Base-by-base conservation (phyloP, 2,888 invertebrate genomes). In the Scaeva pyrastri region DNA sequence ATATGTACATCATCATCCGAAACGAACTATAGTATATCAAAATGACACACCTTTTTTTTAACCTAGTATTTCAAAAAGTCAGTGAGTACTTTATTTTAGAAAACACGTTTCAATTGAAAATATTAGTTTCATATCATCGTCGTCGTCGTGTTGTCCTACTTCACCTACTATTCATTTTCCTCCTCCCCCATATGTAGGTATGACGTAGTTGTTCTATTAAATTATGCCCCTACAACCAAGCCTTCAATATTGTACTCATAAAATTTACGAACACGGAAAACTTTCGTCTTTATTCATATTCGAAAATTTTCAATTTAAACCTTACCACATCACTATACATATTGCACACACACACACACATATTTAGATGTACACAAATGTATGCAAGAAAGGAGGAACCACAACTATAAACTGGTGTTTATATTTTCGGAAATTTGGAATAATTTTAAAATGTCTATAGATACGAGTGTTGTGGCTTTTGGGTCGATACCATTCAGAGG, bases 291-390 rank as follows among this genome's bases (percentile, higher is more conserved):
- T 41, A 60, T 60, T 60, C 41, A 41, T n/a, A 41, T 68, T 50
- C 50, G 68, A 64, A 62, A 64, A 55, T 64, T 68, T 76, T 76
- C 68, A 68, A 68, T 68, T 76, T 70, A 70, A 58, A 50, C 31
- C 31, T 7, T 8, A 77, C 45, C 16, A 70, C 52, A 62, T 52
- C 39, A 5, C 11, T 11, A 1, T 45, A 56, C 10, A 14, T 43
- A 4, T n/a, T n/a, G n/a, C n/a, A 41, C n/a, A 43, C 26, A 23
- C 11, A 31, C 31, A 64, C 1, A 48, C 14, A 41, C 5, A 23
- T 41, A 41, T 2, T 8, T n/a, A 23, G 10, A 21, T 8, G 14
- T 6, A 31, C 8, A 31, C 10, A 16, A 2, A 12, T 4, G 2
- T 12, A 36, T 16, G 36, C 14, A 12, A 36, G 19, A 48, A 36